Conservation (phyloP, 2,113 vertebrate species). For the Prunella himalayana region DNA sequence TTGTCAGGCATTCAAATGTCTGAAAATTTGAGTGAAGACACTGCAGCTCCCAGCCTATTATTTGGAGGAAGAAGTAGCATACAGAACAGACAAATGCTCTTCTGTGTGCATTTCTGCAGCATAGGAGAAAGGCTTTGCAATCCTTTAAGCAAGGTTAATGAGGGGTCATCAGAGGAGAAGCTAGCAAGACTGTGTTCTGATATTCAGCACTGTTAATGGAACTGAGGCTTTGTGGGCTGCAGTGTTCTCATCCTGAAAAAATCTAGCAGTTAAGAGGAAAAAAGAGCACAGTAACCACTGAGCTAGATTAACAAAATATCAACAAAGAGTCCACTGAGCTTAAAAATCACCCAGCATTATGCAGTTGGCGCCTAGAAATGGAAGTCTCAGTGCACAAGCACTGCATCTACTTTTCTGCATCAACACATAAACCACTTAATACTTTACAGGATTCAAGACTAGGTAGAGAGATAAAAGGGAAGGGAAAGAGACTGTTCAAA, state of each 20-base stretch:
- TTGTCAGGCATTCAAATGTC: background rate
- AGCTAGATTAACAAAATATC: constrained; percentile 24
- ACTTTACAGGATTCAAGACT: background rate
- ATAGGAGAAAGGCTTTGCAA: constrained; percentile 30
- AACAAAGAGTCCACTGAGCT: constrained; percentile 42
- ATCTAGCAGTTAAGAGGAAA: constrained; percentile 26
- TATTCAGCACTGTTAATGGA: constrained; percentile 33
- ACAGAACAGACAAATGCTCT: constrained; percentile 46
- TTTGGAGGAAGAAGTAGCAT: background rate
- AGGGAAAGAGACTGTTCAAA: background rate
- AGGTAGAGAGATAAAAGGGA: background rate
- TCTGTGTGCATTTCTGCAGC: constrained; percentile 47
- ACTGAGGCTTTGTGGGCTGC: constrained; percentile 15
- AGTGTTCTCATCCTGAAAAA: constrained; percentile 62
- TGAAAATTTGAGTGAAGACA: background rate
- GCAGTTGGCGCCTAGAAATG: background rate
- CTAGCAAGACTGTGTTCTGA: background rate
- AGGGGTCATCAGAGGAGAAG: constrained; percentile 54
- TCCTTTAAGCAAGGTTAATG: constrained; percentile 42
- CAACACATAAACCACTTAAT: background rate
- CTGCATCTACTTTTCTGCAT: background rate
- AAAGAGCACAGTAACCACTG: constrained; percentile 15
- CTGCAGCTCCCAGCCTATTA: background rate
- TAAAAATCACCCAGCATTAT: background rate
- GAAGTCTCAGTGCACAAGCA: background rate